phyloP scores from a whole-genome alignment of 2,113 vertebrate genomes.

The Solea senegalensis region DNA sequence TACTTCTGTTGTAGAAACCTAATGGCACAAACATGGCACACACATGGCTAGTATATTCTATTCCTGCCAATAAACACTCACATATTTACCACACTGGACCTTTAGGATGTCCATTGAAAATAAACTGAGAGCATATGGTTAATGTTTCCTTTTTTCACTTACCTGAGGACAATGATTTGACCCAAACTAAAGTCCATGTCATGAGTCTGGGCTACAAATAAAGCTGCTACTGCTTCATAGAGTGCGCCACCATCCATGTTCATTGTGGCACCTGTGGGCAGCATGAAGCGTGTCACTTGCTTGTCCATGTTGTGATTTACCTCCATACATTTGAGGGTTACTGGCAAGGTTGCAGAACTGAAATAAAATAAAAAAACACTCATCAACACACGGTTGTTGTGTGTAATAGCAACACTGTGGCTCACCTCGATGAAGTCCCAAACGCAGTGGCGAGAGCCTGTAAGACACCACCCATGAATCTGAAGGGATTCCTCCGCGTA shows the following conservation, averaged over 20 bases:
- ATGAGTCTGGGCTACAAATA: slow-evolving; percentile 93
- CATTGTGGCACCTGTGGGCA: slow-evolving; percentile 90
- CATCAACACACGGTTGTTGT: too few species aligned
- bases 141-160: neutral
- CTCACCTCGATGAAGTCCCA: slow-evolving; percentile 91
- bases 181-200: slow-evolving; percentile 89
- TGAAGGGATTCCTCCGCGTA: slow-evolving; percentile 87
- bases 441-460: slow-evolving; percentile 89
- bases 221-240: slow-evolving; percentile 90
- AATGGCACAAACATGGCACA: too few species aligned
- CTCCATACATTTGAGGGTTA: slow-evolving; percentile 90
- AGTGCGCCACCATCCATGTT: slow-evolving; percentile 93
- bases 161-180: slow-evolving; percentile 93
- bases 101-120: too few species aligned
- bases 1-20: too few species aligned
- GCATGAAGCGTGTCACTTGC: slow-evolving; percentile 87
- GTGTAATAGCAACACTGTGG: neutral
- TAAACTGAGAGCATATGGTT: too few species aligned
- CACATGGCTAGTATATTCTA: too few species aligned
- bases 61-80: too few species aligned
- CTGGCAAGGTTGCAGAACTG: slow-evolving; percentile 90
- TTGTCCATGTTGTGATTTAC: slow-evolving; percentile 89
- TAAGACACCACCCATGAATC: slow-evolving; percentile 85
- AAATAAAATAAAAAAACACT: neutral
- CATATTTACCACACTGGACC: too few species aligned